These are phyloP conservation scores for Siniperca undulata DNA, from an alignment of 2,797 vertebrate genomes.

Conservation along the genomic window DNA sequence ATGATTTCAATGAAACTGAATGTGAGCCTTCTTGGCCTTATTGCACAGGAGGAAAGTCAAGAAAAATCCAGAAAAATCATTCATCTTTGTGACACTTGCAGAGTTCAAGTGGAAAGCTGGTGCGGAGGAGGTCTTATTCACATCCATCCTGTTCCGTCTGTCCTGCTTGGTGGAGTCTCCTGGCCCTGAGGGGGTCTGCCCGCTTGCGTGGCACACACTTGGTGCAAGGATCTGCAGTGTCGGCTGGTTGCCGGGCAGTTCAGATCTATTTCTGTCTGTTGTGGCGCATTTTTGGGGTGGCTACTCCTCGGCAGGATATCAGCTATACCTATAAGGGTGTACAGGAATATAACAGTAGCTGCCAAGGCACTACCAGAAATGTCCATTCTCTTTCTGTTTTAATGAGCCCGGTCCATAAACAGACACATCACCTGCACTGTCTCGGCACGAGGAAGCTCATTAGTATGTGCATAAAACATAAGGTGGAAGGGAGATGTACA, in stretches of 20 bases:
- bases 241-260: constrained; percentile 66
- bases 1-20: constrained; percentile 29
- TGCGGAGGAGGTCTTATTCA: constrained; percentile 57
- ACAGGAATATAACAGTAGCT: constrained; percentile 44
- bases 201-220: constrained; percentile 34
- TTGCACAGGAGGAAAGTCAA: constrained; percentile 17
- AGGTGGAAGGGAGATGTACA: constrained; percentile 55
- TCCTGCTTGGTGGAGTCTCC: constrained; percentile 41
- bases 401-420: constrained; percentile 71
- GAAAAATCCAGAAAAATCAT: constrained; percentile 31
- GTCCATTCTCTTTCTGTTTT: constrained; percentile 57
- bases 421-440: constrained; percentile 65
- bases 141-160: constrained; percentile 52
- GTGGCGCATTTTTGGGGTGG: constrained; percentile 34
- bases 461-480: constrained; percentile 77
- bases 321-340: constrained; percentile 41
- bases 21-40: constrained; percentile 13
- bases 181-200: constrained; percentile 38
- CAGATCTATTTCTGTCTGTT: constrained; percentile 57
- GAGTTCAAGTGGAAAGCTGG: constrained; percentile 53
- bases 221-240: constrained; percentile 42
- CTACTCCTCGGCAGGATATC: constrained; percentile 56
- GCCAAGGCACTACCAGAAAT: constrained; percentile 45
- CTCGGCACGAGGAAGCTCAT: constrained; percentile 60
- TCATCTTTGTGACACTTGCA: constrained; percentile 34